Evolutionary conservation across 2,113 vertebrate genomes (phyloP).

Genomic region (Macrotis lagotis): DNA sequence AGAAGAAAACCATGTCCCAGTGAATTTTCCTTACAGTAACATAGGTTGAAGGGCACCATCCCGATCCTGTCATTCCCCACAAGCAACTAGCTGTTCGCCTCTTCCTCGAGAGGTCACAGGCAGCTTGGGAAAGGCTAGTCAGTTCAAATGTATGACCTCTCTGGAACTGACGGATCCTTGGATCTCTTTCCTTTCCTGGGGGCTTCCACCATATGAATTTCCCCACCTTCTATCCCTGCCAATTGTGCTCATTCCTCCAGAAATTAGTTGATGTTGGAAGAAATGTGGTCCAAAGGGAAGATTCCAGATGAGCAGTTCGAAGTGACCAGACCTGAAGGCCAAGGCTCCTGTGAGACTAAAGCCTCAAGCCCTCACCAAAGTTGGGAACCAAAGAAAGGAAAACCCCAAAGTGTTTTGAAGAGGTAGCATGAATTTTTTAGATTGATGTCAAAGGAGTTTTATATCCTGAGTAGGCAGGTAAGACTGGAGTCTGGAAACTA

Average conservation of each 20-base stretch:
- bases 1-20: background rate
- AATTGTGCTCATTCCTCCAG: no score
- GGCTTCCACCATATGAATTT: no score
- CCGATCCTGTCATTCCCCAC: background rate
- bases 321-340: background rate
- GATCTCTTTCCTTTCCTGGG: no score
- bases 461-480: background rate
- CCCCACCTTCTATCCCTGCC: no score
- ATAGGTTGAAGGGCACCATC: background rate
- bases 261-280: no score
- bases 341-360: background rate
- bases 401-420: background rate
- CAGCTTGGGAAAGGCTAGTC: conserved; percentile 12
- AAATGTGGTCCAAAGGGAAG: background rate
- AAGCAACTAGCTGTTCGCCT: background rate
- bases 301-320: no score
- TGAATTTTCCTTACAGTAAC: conserved; percentile 16
- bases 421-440: background rate
- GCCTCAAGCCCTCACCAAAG: background rate
- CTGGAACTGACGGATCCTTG: background rate
- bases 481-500: background rate
- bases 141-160: background rate
- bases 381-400: background rate
- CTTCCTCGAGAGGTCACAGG: background rate
- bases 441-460: background rate